Percentiles rank a stretch among this genome's conserved stretches.
Evolutionary conservation across 1,140 invertebrate species (phyloP).

Genomic region (Leptinotarsa texana): DNA sequence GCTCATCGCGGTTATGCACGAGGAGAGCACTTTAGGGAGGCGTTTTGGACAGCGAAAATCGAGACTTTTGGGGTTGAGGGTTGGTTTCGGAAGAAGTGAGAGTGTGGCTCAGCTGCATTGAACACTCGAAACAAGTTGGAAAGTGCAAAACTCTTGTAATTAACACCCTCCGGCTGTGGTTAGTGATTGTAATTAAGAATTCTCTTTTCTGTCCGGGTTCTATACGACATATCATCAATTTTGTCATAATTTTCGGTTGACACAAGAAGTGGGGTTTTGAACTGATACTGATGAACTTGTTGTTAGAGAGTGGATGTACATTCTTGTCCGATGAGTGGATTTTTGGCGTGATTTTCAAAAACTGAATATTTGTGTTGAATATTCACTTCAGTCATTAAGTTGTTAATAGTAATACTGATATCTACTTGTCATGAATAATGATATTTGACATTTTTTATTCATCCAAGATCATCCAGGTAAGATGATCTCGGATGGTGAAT

Average conservation of each 20-base stretch:
- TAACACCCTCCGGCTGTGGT: not conserved
- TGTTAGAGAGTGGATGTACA: too few species aligned
- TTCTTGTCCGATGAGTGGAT: too few species aligned
- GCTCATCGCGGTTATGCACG: constrained; percentile 4
- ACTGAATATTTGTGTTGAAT: too few species aligned
- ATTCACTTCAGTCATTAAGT: too few species aligned
- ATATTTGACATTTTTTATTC: too few species aligned
- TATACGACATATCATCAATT: constrained; percentile 1
- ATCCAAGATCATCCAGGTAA: too few species aligned
- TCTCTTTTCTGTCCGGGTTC: not conserved
- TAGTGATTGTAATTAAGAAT: constrained; percentile 6
- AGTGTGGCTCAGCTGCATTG: constrained; percentile 5
- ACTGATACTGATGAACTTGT: not conserved
- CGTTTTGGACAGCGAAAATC: constrained; percentile 7
- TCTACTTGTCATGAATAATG: too few species aligned
- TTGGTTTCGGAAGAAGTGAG: not conserved
- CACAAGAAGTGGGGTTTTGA: not conserved
- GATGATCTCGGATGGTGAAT: too few species aligned
- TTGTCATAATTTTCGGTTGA: not conserved
- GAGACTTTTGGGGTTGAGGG: constrained; percentile 7
- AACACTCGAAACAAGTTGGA: constrained; percentile 2
- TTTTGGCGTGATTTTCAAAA: too few species aligned
- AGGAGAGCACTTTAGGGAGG: not conserved
- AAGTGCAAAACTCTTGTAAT: constrained; percentile 6
- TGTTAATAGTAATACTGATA: too few species aligned